Evolutionary conservation across 2,888 invertebrate species (phyloP).

Genomic region (Nephrotoma flavescens): DNA sequence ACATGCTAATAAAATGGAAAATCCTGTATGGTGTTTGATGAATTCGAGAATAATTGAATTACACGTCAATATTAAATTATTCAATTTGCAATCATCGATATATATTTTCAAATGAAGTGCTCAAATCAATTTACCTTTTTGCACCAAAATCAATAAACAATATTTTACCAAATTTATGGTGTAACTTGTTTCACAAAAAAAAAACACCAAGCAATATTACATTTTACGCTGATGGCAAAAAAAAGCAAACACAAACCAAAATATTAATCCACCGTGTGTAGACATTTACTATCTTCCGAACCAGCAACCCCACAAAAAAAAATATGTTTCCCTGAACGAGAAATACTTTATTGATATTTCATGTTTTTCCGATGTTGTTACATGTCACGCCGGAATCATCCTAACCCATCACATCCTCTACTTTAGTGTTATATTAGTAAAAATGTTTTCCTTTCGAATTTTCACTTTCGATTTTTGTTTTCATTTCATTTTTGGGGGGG

Average conservation of each 20-base stretch:
- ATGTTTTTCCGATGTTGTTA: background rate
- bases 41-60: no score
- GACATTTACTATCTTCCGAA: background rate
- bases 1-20: no score
- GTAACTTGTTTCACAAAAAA: no score
- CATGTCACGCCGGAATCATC: background rate
- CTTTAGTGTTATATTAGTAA: background rate
- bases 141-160: no score
- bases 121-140: no score
- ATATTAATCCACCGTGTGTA: background rate
- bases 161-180: no score
- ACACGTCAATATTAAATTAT: no score
- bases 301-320: background rate
- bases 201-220: background rate
- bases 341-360: background rate
- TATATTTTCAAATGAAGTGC: no score
- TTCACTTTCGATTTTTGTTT: background rate
- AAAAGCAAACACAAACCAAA: background rate
- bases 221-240: background rate
- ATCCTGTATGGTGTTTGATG: no score
- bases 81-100: no score
- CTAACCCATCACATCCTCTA: background rate
- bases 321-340: background rate
- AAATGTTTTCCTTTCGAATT: background rate
- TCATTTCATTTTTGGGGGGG: background rate